Base-by-base conservation (phyloP, 1,140 invertebrate genomes). In the Diorhabda carinulata region DNA sequence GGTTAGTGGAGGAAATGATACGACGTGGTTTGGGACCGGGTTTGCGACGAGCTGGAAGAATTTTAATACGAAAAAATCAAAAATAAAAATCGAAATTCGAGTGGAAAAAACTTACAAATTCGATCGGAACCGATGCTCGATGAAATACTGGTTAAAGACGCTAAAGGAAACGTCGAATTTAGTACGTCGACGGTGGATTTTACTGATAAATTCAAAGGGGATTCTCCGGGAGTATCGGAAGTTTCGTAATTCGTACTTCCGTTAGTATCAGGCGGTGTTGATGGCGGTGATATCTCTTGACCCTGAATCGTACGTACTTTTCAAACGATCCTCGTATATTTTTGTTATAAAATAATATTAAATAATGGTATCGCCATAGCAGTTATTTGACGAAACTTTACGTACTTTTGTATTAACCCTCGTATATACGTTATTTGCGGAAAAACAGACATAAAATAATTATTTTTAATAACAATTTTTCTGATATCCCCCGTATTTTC, bases 131-230 rank as follows among this genome's bases (percentile, higher is more conserved):
- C 80, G 57, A 81, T 75, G 70, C 76, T 81, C 47, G 80, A 78
- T 62, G 79, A 80, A 78, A 86, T 82, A 81, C 86, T 86, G 78
- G 84, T 85, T 66, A 87, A 78, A 66, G 85, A 85, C 72, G 83
- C 86, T 66, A 87, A 80, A 43, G 85, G 84, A 62, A 84, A 83
- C 25, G 58, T 81, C 81, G 40, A 82, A 76, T 66, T 79, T 82
- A 64, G 77, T 77, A 61, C 79, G 45, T 85, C 83, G 58, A 83
- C 82, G 41, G 86, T 82, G 40, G 91, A 89, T 80, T 93, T 94
- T 67, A 93, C 82, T 3, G 91, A 93, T 2, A 94, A 85, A 81
- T 94, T 93, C 10, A 94, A 84, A 0, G 92, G 92, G 1, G 90
- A 87, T 75, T 94, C 92, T 3, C 86, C 86, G 57, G 90, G 87